Evolutionary conservation across 2,113 vertebrate genomes (phyloP).

Genomic region (Mustelus asterias): DNA sequence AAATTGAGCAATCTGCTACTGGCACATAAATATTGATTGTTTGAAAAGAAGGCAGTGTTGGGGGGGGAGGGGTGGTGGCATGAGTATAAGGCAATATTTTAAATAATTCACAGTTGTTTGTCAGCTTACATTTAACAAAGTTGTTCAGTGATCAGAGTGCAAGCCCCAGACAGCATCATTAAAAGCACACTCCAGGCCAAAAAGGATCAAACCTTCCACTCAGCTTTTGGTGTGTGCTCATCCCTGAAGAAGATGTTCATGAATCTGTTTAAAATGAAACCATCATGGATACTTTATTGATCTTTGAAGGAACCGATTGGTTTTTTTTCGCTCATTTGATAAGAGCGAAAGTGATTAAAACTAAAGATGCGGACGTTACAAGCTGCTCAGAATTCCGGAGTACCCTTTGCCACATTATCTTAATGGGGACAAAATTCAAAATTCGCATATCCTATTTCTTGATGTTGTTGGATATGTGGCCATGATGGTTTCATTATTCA

Average conservation of each 20-base stretch:
- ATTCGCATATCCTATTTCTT: neutral
- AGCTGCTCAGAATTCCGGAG: neutral
- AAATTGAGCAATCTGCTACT: neutral
- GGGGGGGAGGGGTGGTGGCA: too few relatives aligned
- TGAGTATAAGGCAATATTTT: neutral
- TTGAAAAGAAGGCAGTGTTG: neutral
- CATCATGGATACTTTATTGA: neutral
- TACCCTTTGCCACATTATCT: neutral
- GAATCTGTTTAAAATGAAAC: neutral
- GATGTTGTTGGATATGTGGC: neutral
- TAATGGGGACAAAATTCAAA: neutral
- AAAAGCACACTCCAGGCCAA: neutral
- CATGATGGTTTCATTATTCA: neutral
- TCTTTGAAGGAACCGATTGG: neutral
- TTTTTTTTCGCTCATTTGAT: neutral
- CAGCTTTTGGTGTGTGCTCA: neutral
- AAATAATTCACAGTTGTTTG: neutral
- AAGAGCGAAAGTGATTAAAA: neutral
- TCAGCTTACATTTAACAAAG: slow-evolving; percentile 4
- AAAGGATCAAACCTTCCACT: neutral
- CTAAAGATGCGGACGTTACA: neutral
- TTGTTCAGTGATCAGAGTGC: neutral
- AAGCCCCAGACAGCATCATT: neutral
- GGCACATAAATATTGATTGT: neutral
- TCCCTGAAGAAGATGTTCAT: neutral